phyloP scores from a whole-genome alignment of 2,113 vertebrate genomes.

The Meriones unguiculatus region DNA sequence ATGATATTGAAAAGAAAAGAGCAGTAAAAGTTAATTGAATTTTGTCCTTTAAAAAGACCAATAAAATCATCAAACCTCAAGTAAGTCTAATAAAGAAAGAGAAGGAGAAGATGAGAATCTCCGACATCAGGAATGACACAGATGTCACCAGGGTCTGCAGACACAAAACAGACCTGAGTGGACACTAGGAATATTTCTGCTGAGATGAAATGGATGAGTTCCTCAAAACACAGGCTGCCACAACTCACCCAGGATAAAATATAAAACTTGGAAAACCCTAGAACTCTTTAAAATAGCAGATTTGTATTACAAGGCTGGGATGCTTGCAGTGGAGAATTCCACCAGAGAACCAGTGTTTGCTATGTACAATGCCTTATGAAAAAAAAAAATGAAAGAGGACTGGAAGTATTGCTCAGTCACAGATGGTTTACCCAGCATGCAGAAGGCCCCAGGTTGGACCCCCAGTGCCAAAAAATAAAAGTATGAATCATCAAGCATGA shows the following conservation, averaged over 20 bases:
- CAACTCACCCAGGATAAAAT: not conserved
- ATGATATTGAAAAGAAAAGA: not conserved
- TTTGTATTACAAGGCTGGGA: not conserved
- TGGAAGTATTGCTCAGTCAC: not conserved
- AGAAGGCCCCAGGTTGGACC: not conserved
- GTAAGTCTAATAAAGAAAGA: not conserved
- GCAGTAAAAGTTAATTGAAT: not conserved
- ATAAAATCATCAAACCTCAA: not conserved
- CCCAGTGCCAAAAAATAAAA: not conserved
- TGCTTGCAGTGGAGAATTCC: not conserved
- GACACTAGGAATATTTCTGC: not conserved
- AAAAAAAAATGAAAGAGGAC: not conserved
- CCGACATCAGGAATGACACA: not conserved
- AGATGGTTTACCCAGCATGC: not conserved
- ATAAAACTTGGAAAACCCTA: not conserved
- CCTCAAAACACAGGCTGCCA: not conserved
- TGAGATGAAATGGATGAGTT: not conserved
- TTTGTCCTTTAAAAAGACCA: not conserved
- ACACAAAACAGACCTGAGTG: not conserved
- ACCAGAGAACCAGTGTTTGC: not conserved
- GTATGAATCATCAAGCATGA: not conserved
- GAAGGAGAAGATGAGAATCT: not conserved
- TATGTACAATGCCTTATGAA: not conserved
- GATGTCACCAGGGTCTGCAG: not conserved
- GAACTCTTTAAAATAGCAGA: not conserved